phyloP scores from a whole-genome alignment of 2,888 invertebrate species.

The Parasteatoda lunata region DNA sequence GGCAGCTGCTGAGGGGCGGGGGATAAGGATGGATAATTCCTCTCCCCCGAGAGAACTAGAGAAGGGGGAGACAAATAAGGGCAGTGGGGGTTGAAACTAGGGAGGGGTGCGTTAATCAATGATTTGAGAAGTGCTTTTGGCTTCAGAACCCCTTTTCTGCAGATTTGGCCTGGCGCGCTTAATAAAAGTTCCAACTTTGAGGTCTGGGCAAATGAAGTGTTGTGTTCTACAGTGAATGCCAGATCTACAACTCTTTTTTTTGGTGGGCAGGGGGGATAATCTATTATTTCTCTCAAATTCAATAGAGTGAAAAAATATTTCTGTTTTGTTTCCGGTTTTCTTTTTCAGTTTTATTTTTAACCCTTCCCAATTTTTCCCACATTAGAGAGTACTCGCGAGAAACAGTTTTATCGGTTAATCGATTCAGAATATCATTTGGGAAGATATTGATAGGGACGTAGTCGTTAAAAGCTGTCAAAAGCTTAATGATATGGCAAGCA shows the following conservation, averaged over 20 bases:
- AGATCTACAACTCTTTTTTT: neutral
- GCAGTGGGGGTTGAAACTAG: neutral
- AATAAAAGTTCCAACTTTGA: conserved; percentile 61
- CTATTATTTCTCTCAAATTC: conserved; percentile 64
- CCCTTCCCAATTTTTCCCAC: neutral
- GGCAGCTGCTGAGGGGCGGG: conserved; percentile 43
- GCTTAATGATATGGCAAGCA: neutral
- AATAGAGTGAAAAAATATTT: conserved; percentile 48
- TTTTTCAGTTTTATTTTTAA: neutral
- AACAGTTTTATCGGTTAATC: neutral
- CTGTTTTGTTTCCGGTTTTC: conserved; percentile 10
- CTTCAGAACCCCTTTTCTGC: neutral
- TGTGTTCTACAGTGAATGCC: conserved; percentile 54
- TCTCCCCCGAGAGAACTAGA: conserved; percentile 36
- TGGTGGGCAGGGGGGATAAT: conserved; percentile 41
- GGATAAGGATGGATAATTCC: conserved; percentile 25
- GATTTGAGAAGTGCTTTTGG: conserved; percentile 48
- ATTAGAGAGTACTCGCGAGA: neutral
- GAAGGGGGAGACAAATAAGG: conserved; percentile 10
- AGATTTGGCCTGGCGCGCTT: conserved; percentile 35
- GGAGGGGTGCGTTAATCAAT: conserved; percentile 50
- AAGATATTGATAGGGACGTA: neutral
- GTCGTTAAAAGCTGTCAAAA: conserved; percentile 1
- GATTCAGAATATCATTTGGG: neutral
- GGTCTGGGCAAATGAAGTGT: conserved; percentile 64